Percentiles rank a stretch among this genome's conserved stretches.
These are phyloP conservation scores for Dasyornis broadbenti DNA, from an alignment of 2,113 vertebrate genomes.

Conservation along the genomic window DNA sequence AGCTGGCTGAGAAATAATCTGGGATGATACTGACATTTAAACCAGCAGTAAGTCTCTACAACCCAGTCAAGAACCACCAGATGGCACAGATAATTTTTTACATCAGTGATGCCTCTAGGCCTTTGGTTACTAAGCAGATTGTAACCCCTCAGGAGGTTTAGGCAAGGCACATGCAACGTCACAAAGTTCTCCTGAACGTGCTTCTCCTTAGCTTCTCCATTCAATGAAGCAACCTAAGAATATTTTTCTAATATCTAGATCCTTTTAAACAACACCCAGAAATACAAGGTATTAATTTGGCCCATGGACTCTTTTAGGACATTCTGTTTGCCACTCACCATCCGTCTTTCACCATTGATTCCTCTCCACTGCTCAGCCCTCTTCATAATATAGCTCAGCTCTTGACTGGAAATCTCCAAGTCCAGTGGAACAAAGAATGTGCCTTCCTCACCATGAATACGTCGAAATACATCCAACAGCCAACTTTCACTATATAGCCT, in stretches of 20 bases:
- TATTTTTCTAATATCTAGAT: neutral
- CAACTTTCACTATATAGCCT: slow-evolving; percentile 82
- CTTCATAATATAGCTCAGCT: slow-evolving; percentile 86
- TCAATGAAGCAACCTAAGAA: neutral
- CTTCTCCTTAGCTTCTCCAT: neutral
- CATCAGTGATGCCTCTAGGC: neutral
- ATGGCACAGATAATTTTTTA: neutral
- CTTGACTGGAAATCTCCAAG: slow-evolving; percentile 88
- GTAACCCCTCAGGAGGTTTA: neutral
- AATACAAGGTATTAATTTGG: neutral
- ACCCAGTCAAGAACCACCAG: neutral
- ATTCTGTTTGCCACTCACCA: slow-evolving; percentile 71
- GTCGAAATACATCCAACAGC: slow-evolving; percentile 81
- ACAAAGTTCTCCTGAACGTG: neutral
- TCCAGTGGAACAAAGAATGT: slow-evolving; percentile 84
- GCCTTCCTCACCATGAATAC: slow-evolving; percentile 77
- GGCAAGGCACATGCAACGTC: neutral
- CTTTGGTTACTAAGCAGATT: neutral
- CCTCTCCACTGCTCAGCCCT: slow-evolving; percentile 91
- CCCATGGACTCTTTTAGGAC: neutral
- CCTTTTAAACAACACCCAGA: neutral
- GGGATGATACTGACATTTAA: neutral
- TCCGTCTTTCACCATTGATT: slow-evolving; percentile 82
- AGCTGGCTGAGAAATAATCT: neutral
- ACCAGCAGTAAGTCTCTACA: neutral